A percentile compares a stretch with the other conserved stretches of the same genome.
These are phyloP conservation scores for Drosophila teissieri DNA, from an alignment of 1,140 invertebrate species.

Conservation along the genomic window DNA sequence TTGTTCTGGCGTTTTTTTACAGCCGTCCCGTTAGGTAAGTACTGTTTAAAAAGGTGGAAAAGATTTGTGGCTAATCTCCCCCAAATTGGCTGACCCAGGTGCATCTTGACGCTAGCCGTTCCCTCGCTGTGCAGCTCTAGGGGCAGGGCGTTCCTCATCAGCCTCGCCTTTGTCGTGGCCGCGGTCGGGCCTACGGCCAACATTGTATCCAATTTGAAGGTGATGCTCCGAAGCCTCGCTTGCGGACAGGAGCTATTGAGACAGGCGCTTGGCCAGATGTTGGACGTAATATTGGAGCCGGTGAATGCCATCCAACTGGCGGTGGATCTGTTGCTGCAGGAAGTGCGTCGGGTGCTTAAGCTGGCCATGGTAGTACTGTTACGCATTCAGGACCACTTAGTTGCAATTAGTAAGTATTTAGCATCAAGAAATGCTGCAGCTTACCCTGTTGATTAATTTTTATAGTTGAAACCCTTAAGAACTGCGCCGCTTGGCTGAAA, in stretches of 20 bases:
- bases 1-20: constrained; percentile 21
- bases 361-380: constrained; percentile 87
- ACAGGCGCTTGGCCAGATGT: constrained; percentile 87
- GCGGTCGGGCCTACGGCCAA: constrained; percentile 92
- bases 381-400: constrained; percentile 86
- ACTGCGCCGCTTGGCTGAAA: constrained; percentile 89
- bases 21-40: constrained; percentile 37
- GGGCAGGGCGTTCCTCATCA: constrained; percentile 90
- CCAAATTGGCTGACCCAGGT: constrained; percentile 80
- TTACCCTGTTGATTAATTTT: constrained; percentile 38
- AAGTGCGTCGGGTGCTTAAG: constrained; percentile 86
- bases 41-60: too few species aligned
- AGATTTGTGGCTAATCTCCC: not conserved
- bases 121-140: constrained; percentile 92
- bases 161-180: constrained; percentile 91
- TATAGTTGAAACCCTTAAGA: constrained; percentile 87
- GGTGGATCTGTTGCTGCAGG: constrained; percentile 87
- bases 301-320: constrained; percentile 88
- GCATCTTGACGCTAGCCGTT: constrained; percentile 88
- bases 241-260: constrained; percentile 92
- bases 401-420: constrained; percentile 78
- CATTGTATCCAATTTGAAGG: constrained; percentile 90
- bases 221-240: constrained; percentile 90
- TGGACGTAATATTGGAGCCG: constrained; percentile 88
- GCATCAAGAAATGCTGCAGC: constrained; percentile 58